phyloP scores from a whole-genome alignment of 2,888 invertebrate species.

The Mythimna ferrago region DNA sequence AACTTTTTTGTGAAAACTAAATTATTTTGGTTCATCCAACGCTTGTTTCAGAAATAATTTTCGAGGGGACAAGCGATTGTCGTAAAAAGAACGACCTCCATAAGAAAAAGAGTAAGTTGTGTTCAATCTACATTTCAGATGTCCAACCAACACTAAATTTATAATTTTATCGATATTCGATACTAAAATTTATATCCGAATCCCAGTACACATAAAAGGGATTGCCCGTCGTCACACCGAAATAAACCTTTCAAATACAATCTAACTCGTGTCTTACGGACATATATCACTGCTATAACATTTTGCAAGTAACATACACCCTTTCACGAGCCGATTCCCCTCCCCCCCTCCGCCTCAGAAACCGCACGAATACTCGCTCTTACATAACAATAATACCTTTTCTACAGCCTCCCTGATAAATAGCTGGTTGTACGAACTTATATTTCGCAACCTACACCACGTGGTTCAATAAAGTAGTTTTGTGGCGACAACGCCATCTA shows the following conservation, averaged over 20 bases:
- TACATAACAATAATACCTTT: slow-evolving; percentile 89
- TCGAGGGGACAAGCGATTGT: no score
- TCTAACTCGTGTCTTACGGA: slow-evolving; percentile 79
- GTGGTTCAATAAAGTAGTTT: slow-evolving; percentile 86
- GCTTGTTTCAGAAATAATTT: no score
- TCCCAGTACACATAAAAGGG: slow-evolving; percentile 52
- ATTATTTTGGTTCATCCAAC: no score
- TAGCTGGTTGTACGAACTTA: slow-evolving; percentile 64
- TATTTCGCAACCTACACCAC: slow-evolving; percentile 74
- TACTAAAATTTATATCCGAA: slow-evolving; percentile 40
- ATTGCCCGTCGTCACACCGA: slow-evolving; percentile 68
- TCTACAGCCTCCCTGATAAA: slow-evolving; percentile 72
- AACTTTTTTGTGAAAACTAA: no score
- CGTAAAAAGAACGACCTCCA: no score
- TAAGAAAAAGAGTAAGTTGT: background rate
- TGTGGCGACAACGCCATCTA: slow-evolving; percentile 81
- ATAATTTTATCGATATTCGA: slow-evolving; percentile 41
- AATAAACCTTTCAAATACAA: slow-evolving; percentile 82
- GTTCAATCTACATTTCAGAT: background rate
- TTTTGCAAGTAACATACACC: slow-evolving; percentile 82
- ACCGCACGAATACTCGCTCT: slow-evolving; percentile 87
- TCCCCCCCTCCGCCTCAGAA: slow-evolving; percentile 82
- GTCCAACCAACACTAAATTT: background rate
- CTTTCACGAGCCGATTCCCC: slow-evolving; percentile 81
- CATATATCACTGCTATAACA: slow-evolving; percentile 84